Conservation (phyloP, 1,140 invertebrate species). For the Octopus bimaculoides region DNA sequence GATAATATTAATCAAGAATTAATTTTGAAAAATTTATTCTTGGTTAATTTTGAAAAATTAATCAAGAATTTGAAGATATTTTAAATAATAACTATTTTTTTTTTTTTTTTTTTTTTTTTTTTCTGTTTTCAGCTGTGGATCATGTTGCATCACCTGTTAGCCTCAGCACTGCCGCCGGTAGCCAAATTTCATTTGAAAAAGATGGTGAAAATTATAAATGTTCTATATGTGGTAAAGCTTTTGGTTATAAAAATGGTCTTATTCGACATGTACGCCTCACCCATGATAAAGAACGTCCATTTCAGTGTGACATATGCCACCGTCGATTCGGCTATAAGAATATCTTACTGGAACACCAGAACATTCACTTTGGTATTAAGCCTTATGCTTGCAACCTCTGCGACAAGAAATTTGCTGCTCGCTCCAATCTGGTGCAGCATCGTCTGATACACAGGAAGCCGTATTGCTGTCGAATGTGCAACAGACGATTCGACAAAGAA, state of each 20-base stretch:
- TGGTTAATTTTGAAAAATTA: too few relatives aligned
- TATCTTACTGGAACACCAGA: slow-evolving; percentile 48
- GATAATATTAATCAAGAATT: too few relatives aligned
- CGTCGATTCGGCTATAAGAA: slow-evolving; percentile 44
- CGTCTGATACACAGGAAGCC: slow-evolving; percentile 42
- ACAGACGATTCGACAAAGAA: slow-evolving; percentile 42
- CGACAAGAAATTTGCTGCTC: slow-evolving; percentile 47
- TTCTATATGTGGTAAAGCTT: slow-evolving; percentile 38
- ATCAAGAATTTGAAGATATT: neutral
- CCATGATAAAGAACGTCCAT: slow-evolving; percentile 47
- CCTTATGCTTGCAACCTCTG: slow-evolving; percentile 48
- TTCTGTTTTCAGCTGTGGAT: neutral
- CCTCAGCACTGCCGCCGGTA: slow-evolving; percentile 14
- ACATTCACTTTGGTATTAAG: slow-evolving; percentile 50
- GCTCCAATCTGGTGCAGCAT: slow-evolving; percentile 46
- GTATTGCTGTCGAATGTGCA: slow-evolving; percentile 38
- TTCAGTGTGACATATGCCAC: slow-evolving; percentile 45
- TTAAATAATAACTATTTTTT: neutral
- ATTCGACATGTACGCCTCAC: slow-evolving; percentile 44
- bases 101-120: neutral
- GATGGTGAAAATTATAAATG: slow-evolving; percentile 33
- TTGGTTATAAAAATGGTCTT: slow-evolving; percentile 44
- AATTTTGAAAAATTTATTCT: too few relatives aligned
- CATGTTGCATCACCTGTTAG: neutral
- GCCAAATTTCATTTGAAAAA: slow-evolving; percentile 29